phyloP scores from a whole-genome alignment of 2,888 invertebrate genomes.

The Mesorhabditis sp. region DNA sequence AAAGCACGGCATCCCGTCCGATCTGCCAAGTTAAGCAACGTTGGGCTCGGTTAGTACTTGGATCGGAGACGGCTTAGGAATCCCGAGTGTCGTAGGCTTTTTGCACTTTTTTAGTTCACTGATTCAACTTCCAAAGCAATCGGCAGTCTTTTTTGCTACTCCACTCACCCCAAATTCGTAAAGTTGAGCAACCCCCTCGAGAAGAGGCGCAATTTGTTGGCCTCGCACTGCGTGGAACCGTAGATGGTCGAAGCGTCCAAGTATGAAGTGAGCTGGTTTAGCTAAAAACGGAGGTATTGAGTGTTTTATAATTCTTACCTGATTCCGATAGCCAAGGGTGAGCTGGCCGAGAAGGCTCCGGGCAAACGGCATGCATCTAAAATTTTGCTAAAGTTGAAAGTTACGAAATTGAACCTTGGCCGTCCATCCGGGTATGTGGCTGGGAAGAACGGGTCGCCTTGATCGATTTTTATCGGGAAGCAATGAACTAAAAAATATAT shows the following conservation, averaged over 20 bases:
- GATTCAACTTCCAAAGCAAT: too few relatives aligned
- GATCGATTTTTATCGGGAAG: constrained; percentile 83
- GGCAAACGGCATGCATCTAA: constrained; percentile 87
- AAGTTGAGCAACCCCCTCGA: constrained; percentile 54
- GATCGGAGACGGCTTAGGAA: too few relatives aligned
- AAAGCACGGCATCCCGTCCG: too few relatives aligned
- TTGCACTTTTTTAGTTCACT: too few relatives aligned
- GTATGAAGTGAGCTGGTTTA: constrained; percentile 88
- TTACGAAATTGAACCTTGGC: constrained; percentile 57
- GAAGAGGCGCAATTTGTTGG: constrained; percentile 75
- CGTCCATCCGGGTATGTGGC: constrained; percentile 77
- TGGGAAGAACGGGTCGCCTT: constrained; percentile 81
- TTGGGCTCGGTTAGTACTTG: too few relatives aligned
- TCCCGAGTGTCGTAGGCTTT: too few relatives aligned
- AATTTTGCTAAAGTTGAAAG: not conserved
- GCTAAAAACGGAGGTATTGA: constrained; percentile 63
- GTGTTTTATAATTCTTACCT: constrained; percentile 22
- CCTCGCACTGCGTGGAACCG: constrained; percentile 82
- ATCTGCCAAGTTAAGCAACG: too few relatives aligned
- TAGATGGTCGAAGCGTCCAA: constrained; percentile 76
- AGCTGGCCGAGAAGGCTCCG: constrained; percentile 87
- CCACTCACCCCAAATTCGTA: constrained; percentile 51
- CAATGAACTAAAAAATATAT: constrained; percentile 73
- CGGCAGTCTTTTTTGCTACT: too few relatives aligned
- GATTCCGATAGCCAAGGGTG: constrained; percentile 64